phyloP scores from a whole-genome alignment of 2,113 vertebrate genomes.

The Mixornis gularis region DNA sequence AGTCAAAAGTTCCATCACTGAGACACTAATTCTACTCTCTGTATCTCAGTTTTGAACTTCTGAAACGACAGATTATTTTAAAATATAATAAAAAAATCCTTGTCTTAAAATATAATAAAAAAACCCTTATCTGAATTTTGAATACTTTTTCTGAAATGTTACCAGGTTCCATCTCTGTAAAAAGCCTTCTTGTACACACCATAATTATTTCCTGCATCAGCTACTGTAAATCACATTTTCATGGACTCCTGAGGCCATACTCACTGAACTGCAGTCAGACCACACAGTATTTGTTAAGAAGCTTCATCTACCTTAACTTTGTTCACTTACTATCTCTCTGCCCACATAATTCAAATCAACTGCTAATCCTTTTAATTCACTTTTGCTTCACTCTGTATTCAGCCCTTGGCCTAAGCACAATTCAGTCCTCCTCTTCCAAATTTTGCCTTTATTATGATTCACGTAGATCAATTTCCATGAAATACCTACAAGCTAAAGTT shows the following conservation, averaged over 20 bases:
- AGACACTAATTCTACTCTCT: not conserved
- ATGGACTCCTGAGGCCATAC: not conserved
- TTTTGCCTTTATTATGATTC: not conserved
- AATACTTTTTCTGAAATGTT: not conserved
- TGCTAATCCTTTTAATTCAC: not conserved
- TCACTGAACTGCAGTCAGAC: not conserved
- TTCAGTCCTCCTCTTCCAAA: not conserved
- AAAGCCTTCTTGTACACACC: not conserved
- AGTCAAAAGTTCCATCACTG: not conserved
- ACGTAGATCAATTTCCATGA: not conserved
- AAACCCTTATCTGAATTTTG: not conserved
- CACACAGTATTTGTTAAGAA: not conserved
- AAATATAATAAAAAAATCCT: not conserved
- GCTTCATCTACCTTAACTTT: not conserved
- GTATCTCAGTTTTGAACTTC: not conserved
- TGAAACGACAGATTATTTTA: not conserved
- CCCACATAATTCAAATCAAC: not conserved
- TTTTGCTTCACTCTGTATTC: not conserved
- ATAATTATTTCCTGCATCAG: constrained; percentile 24
- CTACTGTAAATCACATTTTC: not conserved
- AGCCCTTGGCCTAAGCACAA: not conserved
- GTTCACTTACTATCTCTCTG: not conserved
- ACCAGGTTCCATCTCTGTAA: not conserved
- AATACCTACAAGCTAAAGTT: not conserved
- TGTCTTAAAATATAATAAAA: not conserved